phyloP scores from a whole-genome alignment of 2,797 vertebrate genomes.

The Hippopotamyrus pictus region DNA sequence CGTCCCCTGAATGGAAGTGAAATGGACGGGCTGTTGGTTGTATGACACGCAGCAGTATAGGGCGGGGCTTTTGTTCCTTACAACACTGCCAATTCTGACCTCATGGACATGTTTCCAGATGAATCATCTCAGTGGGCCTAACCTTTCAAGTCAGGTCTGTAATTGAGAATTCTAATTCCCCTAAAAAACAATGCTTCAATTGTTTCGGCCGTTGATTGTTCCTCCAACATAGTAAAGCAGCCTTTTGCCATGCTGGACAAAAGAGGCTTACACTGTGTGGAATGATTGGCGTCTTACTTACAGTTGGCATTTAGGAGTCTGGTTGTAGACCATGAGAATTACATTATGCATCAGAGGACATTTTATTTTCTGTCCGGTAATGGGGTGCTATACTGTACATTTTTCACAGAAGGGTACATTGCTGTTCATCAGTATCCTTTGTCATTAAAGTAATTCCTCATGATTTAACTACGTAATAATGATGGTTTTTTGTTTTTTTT shows the following conservation, averaged over 20 bases:
- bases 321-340: slow-evolving; percentile 6
- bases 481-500: not conserved
- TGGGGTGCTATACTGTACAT: not conserved
- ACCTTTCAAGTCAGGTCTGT: slow-evolving; percentile 22
- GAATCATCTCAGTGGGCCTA: slow-evolving; percentile 24
- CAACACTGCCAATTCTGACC: not conserved
- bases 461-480: not conserved
- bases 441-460: not conserved
- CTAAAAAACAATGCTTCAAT: slow-evolving; percentile 20
- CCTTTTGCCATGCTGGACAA: slow-evolving; percentile 3
- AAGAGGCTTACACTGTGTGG: not conserved
- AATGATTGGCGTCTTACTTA: slow-evolving; percentile 1
- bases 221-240: slow-evolving; percentile 21
- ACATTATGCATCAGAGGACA: not conserved
- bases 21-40: not conserved
- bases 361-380: slow-evolving; percentile 10
- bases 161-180: slow-evolving; percentile 38
- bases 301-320: not conserved
- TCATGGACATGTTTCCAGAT: slow-evolving; percentile 25
- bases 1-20: not conserved
- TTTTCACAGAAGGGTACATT: not conserved
- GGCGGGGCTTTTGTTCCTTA: not conserved
- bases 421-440: not conserved
- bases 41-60: not conserved
- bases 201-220: slow-evolving; percentile 22